Evolutionary conservation across 2,113 vertebrate genomes (phyloP), one percentile per base, ranked within the genome.

Genomic region (Pogonocichla stellata): DNA sequence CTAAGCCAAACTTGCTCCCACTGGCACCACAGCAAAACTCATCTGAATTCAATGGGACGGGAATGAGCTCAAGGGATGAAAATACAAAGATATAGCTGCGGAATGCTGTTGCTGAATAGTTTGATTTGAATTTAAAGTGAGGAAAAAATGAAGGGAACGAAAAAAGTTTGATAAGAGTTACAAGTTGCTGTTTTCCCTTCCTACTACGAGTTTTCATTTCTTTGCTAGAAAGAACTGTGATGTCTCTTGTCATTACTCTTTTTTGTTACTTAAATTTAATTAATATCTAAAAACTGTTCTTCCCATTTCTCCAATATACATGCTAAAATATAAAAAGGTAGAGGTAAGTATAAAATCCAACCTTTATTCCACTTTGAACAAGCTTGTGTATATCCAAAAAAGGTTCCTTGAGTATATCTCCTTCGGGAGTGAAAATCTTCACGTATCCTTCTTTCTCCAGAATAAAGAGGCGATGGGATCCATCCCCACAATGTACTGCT

Each of bases 311-410:
- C 64, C 64, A 60, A 23, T 23, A 70, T 38, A 60, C 40, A 88
- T 77, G 74, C 80, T 89, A 90, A 80, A 88, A 87, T 90, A 71
- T 67, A 91, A 95, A 60, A 64, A 64, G 57, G 26, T 79, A 97
- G 94, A 92, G 74, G 73, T 69, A 98, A 98, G 95, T 92, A 81
- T 78, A 92, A 97, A 95, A 80, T 96, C 98, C 96, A 98, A 99
- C 99, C 99, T 99, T 99, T 96, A 99, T 98, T 96, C 99, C 99
- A 74, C 98, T 99, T 97, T 99, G 99, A 96, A 99, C 99, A 97
- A 99, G 98, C 98, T 99, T 99, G 98, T 99, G 99, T 98, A 99
- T 99, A 97, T 99, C 99, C 96, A 99, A 97, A 98, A 99, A 99
- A 93, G 99, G 98, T 93, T 99, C 99, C 97, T 99, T 99, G 95